A percentile compares a stretch with the other conserved stretches of the same genome.
Conservation (phyloP, 2,113 vertebrate species). For the Thryonomys swinderianus region DNA sequence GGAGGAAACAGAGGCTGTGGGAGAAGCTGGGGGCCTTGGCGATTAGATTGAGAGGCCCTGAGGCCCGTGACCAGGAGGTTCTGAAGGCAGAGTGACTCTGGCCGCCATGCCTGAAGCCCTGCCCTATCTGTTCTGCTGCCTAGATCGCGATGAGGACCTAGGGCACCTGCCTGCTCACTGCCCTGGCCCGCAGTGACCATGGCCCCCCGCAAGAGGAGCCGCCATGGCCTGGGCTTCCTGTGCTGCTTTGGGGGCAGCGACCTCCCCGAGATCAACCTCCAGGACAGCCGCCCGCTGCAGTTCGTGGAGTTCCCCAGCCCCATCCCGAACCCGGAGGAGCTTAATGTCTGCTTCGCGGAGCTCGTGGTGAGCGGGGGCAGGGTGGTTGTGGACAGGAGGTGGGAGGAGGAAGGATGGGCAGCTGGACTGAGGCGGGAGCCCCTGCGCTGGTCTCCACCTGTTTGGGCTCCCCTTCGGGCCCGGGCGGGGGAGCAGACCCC, state of each 20-base stretch:
- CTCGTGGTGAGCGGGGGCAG: constrained; percentile 94
- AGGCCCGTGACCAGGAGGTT: neutral
- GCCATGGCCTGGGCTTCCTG: constrained; percentile 95
- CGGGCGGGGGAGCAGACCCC: neutral
- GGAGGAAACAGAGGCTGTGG: neutral
- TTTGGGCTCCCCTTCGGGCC: neutral
- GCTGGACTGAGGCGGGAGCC: neutral
- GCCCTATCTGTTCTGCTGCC: constrained; percentile 41
- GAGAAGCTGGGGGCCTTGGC: neutral
- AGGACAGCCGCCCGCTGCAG: constrained; percentile 95
- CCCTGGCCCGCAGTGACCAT: constrained; percentile 87
- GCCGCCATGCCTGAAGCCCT: neutral
- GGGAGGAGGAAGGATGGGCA: neutral
- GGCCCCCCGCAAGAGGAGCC: constrained; percentile 96
- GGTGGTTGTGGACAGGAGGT: neutral
- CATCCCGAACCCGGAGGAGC: constrained; percentile 95
- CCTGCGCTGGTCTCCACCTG: neutral
- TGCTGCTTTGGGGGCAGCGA: constrained; percentile 96
- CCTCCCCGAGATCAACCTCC: constrained; percentile 97
- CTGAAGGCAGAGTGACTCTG: neutral
- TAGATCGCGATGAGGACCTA: constrained; percentile 96
- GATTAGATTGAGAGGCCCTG: neutral
- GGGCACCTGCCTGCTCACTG: constrained; percentile 72
- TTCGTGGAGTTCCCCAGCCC: constrained; percentile 96
- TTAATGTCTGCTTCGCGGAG: constrained; percentile 96